Evolutionary conservation across 92 coral and sea anemone genomes (phyloP), one percentile per base, ranked within the genome.

Genomic region (Epizoanthus fatuus): DNA sequence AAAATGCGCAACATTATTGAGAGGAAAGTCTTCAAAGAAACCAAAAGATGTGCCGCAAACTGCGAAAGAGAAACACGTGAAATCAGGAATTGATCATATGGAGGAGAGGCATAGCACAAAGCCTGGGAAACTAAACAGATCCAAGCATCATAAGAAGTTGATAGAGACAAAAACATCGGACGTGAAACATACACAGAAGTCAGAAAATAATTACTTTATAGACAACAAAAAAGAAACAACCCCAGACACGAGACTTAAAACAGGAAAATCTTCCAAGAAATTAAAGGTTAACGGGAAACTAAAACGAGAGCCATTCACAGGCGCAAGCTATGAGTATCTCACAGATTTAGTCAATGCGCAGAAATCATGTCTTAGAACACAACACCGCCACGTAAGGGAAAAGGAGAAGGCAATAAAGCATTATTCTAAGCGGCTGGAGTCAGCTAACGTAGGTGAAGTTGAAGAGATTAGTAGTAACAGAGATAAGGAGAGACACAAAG

Each of bases 321-420:
- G 82, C 11, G 82, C 2, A 62, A 77, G 69, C 37, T 77, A 60
- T 39, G 70, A 77, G 12, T 77, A 77, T 77, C 58, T 77, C 3
- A 77, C 40, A 2, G 82, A 77, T 60, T 60, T 77, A 9, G 82
- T 77, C 13, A 77, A 77, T 12, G 82, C 70, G 14, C 93, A 92
- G 73, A 85, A 68, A 64, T 81, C 85, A 9, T 90, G 94, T 68
- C 75, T 89, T 37, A 79, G 53, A 29, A 75, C 91, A 22, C 85
- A 74, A 69, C 80, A 84, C 3, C 73, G 75, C 37, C 62, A 70
- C 17, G 68, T 75, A 7, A 80, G 79, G 19, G 85, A 84, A 20
- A 92, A 90, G 71, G 94, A 65, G 7, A 67, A 81, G 68, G 86
- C 80, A 44, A 64, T 87, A 4, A 83, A 80, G 37, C 84, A 78